These are phyloP conservation scores for Pitta sordida DNA, from an alignment of 2,113 vertebrate genomes.

Conservation along the genomic window DNA sequence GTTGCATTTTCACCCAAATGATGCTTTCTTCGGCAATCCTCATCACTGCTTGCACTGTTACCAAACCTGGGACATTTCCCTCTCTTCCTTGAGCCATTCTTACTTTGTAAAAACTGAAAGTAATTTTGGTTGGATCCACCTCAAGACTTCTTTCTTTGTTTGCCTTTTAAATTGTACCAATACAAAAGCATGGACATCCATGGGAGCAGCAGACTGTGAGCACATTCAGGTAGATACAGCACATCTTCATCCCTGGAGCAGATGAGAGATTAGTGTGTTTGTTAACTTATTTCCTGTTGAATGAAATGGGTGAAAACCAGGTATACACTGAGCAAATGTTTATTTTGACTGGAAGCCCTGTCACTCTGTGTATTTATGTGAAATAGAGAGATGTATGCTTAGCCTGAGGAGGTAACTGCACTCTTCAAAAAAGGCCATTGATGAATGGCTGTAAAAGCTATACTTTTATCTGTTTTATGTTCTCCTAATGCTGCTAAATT, in stretches of 20 bases:
- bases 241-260: conserved; percentile 28
- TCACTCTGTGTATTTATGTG: conserved; percentile 54
- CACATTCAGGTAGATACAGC: neutral
- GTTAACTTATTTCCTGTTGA: conserved; percentile 42
- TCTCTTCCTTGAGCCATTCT: neutral
- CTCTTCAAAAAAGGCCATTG: conserved; percentile 55
- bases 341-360: conserved; percentile 61
- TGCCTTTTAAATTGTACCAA: neutral
- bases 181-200: neutral
- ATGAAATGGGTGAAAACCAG: conserved; percentile 38
- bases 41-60: neutral
- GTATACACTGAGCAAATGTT: conserved; percentile 31
- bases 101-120: neutral
- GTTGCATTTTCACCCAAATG: neutral
- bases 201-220: neutral
- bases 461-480: conserved; percentile 41
- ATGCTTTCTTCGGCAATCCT: neutral
- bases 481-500: conserved; percentile 32
- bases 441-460: conserved; percentile 39
- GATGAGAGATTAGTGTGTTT: conserved; percentile 4
- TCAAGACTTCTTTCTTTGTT: neutral
- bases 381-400: conserved; percentile 49
- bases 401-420: conserved; percentile 46
- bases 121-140: neutral
- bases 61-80: neutral